Evolutionary conservation across 2,888 invertebrate species (phyloP), one percentile per base, ranked within the genome.

Genomic region (Tinea trinotella): DNA sequence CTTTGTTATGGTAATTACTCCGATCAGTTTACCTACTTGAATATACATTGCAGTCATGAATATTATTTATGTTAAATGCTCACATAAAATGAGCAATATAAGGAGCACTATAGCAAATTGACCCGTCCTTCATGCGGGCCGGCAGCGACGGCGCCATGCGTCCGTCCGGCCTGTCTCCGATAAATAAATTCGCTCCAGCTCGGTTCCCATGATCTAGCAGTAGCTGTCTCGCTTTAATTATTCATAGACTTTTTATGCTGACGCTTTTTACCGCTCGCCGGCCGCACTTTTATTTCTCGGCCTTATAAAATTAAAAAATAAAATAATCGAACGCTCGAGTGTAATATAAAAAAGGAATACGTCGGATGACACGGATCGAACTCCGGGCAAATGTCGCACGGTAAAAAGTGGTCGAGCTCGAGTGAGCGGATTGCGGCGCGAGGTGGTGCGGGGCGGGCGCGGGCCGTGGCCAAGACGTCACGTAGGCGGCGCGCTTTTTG

Each of bases 291-390:
- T 54, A 48, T 54, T 46, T 50, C 36, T 30, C 68, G 68, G 69
- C 64, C 77, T 73, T 81, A 82, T 79, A 81, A 82, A 81, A 82
- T 80, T 76, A 76, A 81, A 83, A 79, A 79, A 36, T 20, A 81
- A 57, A 77, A 76, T 76, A 80, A 80, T 76, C 75, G 76, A 80
- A 73, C 62, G 54, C 72, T 52, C 60, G 74, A 52, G 74, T 75
- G 81, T 80, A 83, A 81, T 83, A 83, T 78, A 78, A 83, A 84
- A 85, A 83, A 85, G 82, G 80, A 83, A 82, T 82, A 83, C 77
- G 84, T 81, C 82, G 78, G 81, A 83, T 84, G 85, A 85, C 85
- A 85, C 80, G 84, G 84, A 82, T 83, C 84, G 85, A 85, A 85
- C 85, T 84, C 85, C 79, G 84, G 85, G 85, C 84, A 84, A 85